phyloP scores from a whole-genome alignment of 2,888 invertebrate genomes.

The Spodoptera littoralis region DNA sequence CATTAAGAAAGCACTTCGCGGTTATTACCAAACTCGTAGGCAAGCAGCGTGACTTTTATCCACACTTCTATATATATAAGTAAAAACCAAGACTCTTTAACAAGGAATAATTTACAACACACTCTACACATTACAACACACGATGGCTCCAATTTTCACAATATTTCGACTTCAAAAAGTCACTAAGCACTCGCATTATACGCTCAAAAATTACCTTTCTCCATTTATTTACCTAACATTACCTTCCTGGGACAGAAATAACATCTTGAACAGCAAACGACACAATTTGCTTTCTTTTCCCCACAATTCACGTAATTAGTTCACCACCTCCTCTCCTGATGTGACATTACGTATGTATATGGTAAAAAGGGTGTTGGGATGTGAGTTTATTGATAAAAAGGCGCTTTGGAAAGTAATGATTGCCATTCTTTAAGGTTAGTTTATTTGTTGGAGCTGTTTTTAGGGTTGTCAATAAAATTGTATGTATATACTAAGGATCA shows the following conservation, averaged over 20 bases:
- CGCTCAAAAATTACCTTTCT: slow-evolving; percentile 18
- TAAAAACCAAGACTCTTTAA: not conserved
- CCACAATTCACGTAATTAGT: slow-evolving; percentile 47
- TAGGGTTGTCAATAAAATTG: slow-evolving; percentile 4
- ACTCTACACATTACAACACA: too few species aligned
- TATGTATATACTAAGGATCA: too few species aligned
- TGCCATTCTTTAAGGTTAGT: slow-evolving; percentile 20
- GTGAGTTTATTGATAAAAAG: slow-evolving; percentile 30
- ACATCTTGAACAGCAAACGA: slow-evolving; percentile 38
- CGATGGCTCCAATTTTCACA: too few species aligned
- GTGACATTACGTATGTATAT: not conserved
- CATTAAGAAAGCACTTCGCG: too few species aligned
- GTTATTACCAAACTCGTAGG: too few species aligned
- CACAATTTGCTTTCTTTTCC: slow-evolving; percentile 43
- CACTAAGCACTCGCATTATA: not conserved
- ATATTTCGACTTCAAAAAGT: too few species aligned
- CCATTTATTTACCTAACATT: slow-evolving; percentile 11
- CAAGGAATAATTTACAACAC: too few species aligned
- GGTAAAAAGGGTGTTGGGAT: not conserved
- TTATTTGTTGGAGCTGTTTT: slow-evolving; percentile 8
- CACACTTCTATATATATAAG: not conserved
- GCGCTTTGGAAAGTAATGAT: slow-evolving; percentile 18
- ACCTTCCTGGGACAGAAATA: slow-evolving; percentile 27
- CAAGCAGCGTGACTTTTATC: too few species aligned
- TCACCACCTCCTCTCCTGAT: not conserved